Evolutionary conservation across 1,140 invertebrate species (phyloP), one percentile per base, ranked within the genome.

Genomic region (Drosophila sp.): DNA sequence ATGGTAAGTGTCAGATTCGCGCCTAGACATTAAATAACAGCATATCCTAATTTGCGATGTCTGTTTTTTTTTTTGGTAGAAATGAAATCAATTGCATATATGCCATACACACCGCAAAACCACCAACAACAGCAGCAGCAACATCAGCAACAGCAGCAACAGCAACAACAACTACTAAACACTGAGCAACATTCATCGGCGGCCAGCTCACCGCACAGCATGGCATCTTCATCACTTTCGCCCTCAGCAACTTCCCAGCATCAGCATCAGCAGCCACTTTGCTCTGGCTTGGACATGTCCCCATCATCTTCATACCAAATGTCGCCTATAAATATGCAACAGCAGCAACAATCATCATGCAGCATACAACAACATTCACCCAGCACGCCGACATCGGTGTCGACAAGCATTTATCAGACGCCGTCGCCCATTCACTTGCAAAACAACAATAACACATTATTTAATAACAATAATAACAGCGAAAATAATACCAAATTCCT

Each of bases 31-130:
- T 66, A 17, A 29, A 55, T 47, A 40, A 55, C 10, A 38, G 84
- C 84, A 90, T 90, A 83, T 7, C 79, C 81, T 90, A 90, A 90
- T 79, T 72, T 54, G 82, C 91, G 78, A 70, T 71, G 87, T 90
- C 80, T 90, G 79, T 70, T 90, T 78, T 86, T 75, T 85, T 54
- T 66, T 85, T 54, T 66, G 29, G 61, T 7, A 85, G 82, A 85
- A 65, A 75, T 86, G 78, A 85, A 85, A 70, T 40, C 81, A 84
- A 64, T 80, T 23, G 61, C 83, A 89, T 89, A 90, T 60, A 89
- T 83, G 79, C 71, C 83, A 86, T 90, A 87, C 70, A 67, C 79
- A 85, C 30, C 56, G 57, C 72, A 72, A 27, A 68, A 62, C n/a
- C 83, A 79, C 29, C 76, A 68, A 30, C 77, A 77, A 33, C 83